Percentiles rank a stretch among this genome's conserved stretches.
These are phyloP conservation scores for Selenia dentaria DNA, from an alignment of 2,888 invertebrate species.

Conservation along the genomic window DNA sequence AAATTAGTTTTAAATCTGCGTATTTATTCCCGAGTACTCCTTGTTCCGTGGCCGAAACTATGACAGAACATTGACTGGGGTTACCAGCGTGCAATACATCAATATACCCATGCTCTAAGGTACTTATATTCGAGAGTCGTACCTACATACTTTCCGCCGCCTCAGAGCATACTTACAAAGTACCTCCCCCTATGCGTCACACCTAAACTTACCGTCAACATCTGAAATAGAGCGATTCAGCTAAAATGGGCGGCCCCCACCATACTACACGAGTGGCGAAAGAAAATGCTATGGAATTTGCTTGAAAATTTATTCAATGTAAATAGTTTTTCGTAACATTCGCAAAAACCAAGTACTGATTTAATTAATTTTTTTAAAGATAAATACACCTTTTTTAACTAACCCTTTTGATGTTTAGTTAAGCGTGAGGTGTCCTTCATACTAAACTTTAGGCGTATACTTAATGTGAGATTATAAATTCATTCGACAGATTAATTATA, in stretches of 20 bases:
- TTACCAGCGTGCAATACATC: slow-evolving; percentile 49
- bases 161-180: slow-evolving; percentile 56
- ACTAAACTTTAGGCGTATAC: slow-evolving; percentile 69
- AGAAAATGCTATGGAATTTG: slow-evolving; percentile 77
- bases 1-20: background rate
- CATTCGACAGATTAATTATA: slow-evolving; percentile 31
- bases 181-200: slow-evolving; percentile 61
- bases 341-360: slow-evolving; percentile 58
- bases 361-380: slow-evolving; percentile 28
- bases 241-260: slow-evolving; percentile 74
- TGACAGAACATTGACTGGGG: slow-evolving; percentile 38
- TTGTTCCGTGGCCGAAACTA: slow-evolving; percentile 29
- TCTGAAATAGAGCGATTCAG: slow-evolving; percentile 81
- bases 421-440: slow-evolving; percentile 70
- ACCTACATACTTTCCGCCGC: slow-evolving; percentile 50
- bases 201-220: slow-evolving; percentile 84
- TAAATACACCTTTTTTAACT: slow-evolving; percentile 48
- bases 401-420: slow-evolving; percentile 48
- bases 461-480: slow-evolving; percentile 22
- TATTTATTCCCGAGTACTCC: background rate
- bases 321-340: slow-evolving; percentile 73
- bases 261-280: slow-evolving; percentile 65
- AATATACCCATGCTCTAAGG: slow-evolving; percentile 53
- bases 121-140: slow-evolving; percentile 41
- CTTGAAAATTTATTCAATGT: slow-evolving; percentile 78